Evolutionary conservation across 1,140 invertebrate genomes (phyloP).

Genomic region (Phenacoccus solenopsis): DNA sequence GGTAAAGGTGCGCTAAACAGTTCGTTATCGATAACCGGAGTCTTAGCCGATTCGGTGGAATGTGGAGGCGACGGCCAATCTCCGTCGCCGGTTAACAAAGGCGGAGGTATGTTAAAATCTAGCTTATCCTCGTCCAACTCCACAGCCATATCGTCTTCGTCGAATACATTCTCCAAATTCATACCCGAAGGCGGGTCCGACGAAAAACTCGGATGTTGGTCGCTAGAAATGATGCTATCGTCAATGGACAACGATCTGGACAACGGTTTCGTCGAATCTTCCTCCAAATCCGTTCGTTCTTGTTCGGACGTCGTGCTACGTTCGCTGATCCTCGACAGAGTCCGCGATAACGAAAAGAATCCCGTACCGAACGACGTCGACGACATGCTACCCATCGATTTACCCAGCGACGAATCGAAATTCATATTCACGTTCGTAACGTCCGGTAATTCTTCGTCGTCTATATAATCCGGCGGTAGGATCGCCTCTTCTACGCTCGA

Average conservation of each 20-base stretch:
- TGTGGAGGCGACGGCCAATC: conserved; percentile 63
- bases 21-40: conserved; percentile 51
- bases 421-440: background rate
- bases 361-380: background rate
- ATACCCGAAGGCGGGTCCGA: conserved; percentile 50
- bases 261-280: conserved; percentile 63
- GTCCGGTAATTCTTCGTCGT: conserved; percentile 34
- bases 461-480: conserved; percentile 54
- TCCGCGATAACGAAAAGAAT: conserved; percentile 40
- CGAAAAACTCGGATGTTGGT: conserved; percentile 69
- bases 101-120: conserved; percentile 29
- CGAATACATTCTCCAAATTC: background rate
- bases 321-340: conserved; percentile 72
- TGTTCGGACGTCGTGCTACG: conserved; percentile 73
- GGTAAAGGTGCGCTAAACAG: background rate
- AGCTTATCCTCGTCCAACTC: conserved; percentile 20
- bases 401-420: background rate
- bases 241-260: conserved; percentile 65
- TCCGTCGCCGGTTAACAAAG: conserved; percentile 31
- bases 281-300: conserved; percentile 61
- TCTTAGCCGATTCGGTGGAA: conserved; percentile 46
- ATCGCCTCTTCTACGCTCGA: conserved; percentile 70
- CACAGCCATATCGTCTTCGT: background rate
- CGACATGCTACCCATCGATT: background rate
- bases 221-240: conserved; percentile 65